These are phyloP conservation scores for Irena cyanogastra DNA, from an alignment of 2,113 vertebrate genomes.

Conservation along the genomic window DNA sequence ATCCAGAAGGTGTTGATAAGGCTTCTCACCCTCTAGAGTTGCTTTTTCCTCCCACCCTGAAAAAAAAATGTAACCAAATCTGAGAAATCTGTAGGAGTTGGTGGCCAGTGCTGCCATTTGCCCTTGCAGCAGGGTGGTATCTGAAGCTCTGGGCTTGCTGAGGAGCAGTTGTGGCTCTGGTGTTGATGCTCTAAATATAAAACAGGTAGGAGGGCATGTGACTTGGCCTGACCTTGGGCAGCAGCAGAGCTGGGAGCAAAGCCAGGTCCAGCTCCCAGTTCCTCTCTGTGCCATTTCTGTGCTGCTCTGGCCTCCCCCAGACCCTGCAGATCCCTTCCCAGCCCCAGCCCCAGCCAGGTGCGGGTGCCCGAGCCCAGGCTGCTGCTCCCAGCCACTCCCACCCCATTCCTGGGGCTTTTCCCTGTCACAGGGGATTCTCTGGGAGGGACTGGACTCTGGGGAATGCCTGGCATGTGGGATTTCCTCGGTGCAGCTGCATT, in stretches of 20 bases:
- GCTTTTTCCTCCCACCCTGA: accelerated
- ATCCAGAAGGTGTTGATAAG: neutral
- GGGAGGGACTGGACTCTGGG: accelerated
- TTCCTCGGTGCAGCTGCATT: neutral
- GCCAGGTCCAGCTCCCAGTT: neutral
- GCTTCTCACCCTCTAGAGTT: neutral
- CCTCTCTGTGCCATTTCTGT: accelerated
- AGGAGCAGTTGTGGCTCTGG: neutral
- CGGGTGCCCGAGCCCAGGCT: accelerated
- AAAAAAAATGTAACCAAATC: neutral
- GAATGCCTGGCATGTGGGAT: neutral
- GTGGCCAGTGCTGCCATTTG: neutral
- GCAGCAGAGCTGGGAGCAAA: neutral
- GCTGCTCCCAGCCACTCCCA: accelerated
- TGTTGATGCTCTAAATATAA: neutral
- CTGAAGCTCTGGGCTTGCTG: neutral
- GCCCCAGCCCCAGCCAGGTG: neutral
- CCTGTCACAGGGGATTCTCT: neutral
- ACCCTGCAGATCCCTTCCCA: neutral
- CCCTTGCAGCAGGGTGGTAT: no score
- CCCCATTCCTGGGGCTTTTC: neutral
- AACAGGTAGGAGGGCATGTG: neutral
- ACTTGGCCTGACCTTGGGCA: neutral
- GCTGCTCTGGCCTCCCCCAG: neutral
- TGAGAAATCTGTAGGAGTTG: no score